These are phyloP conservation scores for Sciurus niger DNA, from an alignment of 2,113 vertebrate species.

Conservation along the genomic window DNA sequence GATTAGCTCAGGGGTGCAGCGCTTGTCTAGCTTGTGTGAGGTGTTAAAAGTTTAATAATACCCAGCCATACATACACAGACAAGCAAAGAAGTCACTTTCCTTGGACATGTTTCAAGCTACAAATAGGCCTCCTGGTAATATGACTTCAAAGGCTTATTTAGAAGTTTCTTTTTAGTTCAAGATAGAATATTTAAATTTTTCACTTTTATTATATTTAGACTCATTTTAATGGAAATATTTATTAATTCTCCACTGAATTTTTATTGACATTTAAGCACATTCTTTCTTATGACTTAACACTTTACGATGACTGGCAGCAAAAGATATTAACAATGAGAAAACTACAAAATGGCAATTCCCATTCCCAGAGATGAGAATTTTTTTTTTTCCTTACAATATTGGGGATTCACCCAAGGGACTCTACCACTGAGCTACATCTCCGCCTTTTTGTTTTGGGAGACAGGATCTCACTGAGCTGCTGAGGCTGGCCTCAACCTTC, in stretches of 20 bases:
- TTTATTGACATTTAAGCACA: neutral
- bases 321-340: neutral
- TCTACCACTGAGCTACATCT: too few species aligned
- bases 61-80: neutral
- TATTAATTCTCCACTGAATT: neutral
- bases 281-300: neutral
- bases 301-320: neutral
- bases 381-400: too few species aligned
- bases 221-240: neutral
- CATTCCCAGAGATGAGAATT: too few species aligned
- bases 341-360: neutral
- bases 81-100: neutral
- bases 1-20: neutral
- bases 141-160: neutral
- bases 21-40: neutral
- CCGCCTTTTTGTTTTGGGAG: too few species aligned
- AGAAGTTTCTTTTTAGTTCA: neutral
- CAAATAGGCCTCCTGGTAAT: neutral
- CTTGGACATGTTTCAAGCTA: neutral
- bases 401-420: too few species aligned
- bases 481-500: too few species aligned
- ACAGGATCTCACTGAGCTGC: too few species aligned
- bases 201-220: neutral
- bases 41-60: neutral
- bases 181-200: neutral